Evolutionary conservation across 2,797 vertebrate species (phyloP).

Genomic region (Poliocrania exsul): DNA sequence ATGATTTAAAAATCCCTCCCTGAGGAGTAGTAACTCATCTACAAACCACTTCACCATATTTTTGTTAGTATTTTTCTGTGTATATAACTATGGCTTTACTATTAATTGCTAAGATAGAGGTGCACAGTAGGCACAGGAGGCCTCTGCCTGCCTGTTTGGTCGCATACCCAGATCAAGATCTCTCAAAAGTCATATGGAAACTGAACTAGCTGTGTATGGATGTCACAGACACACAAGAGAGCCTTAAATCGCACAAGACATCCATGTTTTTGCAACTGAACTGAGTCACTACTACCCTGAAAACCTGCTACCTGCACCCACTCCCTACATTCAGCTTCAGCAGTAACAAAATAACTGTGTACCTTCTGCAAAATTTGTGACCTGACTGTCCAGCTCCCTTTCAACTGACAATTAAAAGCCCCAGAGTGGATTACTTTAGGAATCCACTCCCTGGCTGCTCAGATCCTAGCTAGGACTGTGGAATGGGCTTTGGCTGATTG

Average conservation of each 20-base stretch:
- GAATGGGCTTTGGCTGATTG: background rate
- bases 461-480: background rate
- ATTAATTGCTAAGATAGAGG: background rate
- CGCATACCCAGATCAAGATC: background rate
- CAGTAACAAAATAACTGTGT: background rate
- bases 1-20: background rate
- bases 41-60: background rate
- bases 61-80: background rate
- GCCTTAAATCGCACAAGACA: background rate
- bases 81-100: background rate
- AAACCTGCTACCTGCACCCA: background rate
- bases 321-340: background rate
- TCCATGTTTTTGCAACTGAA: background rate
- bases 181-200: background rate
- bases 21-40: background rate
- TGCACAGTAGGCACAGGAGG: background rate
- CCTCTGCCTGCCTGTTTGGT: background rate
- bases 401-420: too few species aligned
- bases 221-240: background rate
- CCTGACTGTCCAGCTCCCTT: background rate
- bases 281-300: background rate
- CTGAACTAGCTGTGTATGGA: background rate
- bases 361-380: background rate
- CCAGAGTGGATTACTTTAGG: background rate
- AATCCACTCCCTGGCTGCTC: background rate